phyloP scores from a whole-genome alignment of 1,140 invertebrate genomes.

The Euura lappo region DNA sequence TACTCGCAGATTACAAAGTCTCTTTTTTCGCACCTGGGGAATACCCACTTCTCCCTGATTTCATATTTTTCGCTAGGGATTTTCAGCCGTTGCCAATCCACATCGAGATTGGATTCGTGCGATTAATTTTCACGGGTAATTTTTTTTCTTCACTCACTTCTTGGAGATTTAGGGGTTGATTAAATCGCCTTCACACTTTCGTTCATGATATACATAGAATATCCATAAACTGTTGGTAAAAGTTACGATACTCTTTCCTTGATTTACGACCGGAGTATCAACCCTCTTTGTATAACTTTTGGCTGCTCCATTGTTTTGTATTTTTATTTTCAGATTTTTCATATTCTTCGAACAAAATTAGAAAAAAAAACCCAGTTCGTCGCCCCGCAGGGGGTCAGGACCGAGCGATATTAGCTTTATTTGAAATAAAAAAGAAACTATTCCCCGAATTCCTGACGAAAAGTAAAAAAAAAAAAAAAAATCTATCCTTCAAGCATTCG shows the following conservation, averaged over 20 bases:
- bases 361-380: not conserved
- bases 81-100: too few species aligned
- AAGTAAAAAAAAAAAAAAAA: too few species aligned
- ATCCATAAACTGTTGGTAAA: conserved; percentile 9
- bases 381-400: too few species aligned
- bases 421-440: too few species aligned
- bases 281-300: not conserved
- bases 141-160: too few species aligned
- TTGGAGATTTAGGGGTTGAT: not conserved
- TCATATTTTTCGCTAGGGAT: not conserved
- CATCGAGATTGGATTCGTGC: too few species aligned
- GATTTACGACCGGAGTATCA: conserved; percentile 10
- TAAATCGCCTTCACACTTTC: conserved; percentile 12
- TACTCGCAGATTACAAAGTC: not conserved
- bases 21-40: not conserved
- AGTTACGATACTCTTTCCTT: conserved; percentile 7
- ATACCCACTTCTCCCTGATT: not conserved
- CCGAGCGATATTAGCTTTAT: too few species aligned
- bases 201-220: conserved; percentile 11
- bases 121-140: too few species aligned
- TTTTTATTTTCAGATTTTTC: not conserved
- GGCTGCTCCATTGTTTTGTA: not conserved
- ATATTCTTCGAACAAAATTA: not conserved
- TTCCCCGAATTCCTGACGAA: too few species aligned
- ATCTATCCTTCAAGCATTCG: too few species aligned